Evolutionary conservation across 35 echinoderm and acorn worm genomes (phyloP).

Genomic region (Ophiothrix spiculata): DNA sequence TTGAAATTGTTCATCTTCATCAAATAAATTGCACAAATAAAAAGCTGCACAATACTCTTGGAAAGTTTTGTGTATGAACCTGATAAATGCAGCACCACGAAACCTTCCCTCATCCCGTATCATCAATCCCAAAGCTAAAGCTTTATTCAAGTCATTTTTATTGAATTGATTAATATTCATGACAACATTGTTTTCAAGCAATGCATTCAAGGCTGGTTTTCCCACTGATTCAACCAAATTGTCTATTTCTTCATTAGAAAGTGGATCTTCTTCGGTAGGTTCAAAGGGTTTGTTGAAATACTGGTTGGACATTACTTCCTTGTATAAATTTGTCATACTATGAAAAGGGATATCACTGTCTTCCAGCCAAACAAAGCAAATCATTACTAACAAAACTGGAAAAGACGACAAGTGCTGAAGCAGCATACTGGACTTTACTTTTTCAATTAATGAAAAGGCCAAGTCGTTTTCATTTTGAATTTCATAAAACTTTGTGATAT

Average conservation of each 20-base stretch:
- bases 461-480: neutral
- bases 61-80: conserved; percentile 24
- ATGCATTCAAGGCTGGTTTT: neutral
- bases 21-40: neutral
- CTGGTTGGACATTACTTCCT: neutral
- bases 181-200: neutral
- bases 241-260: neutral
- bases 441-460: neutral
- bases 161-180: neutral
- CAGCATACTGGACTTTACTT: neutral
- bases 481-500: neutral
- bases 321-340: neutral
- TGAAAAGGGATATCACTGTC: no score
- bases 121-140: conserved; percentile 7
- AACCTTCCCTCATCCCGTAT: neutral
- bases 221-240: neutral
- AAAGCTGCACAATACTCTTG: conserved; percentile 35
- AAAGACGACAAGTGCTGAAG: neutral
- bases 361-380: neutral
- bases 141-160: neutral
- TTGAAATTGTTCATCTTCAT: neutral
- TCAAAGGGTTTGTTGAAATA: neutral
- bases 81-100: neutral
- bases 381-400: neutral
- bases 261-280: no score